phyloP scores from a whole-genome alignment of 2,113 vertebrate species.

The Tricholaema leucomelas region DNA sequence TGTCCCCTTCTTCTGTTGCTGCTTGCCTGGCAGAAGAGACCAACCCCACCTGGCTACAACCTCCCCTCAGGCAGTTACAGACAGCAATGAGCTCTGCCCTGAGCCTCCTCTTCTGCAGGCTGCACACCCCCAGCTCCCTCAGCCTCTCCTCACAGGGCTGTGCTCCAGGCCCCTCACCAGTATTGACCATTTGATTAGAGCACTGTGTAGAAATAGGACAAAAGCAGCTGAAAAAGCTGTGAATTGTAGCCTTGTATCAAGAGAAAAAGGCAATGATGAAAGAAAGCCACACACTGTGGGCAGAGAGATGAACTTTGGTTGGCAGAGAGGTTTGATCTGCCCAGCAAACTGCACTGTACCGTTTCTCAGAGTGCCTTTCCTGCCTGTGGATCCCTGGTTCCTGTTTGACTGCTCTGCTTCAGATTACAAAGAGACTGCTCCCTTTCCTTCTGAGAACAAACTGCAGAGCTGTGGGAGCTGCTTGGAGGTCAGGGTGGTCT shows the following conservation, averaged over 20 bases:
- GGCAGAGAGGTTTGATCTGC: not conserved
- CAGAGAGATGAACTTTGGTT: not conserved
- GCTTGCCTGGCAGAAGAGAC: too few relatives aligned
- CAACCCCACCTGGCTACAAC: too few relatives aligned
- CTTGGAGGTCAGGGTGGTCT: conserved; percentile 32
- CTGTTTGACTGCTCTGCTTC: not conserved
- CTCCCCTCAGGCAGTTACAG: too few relatives aligned
- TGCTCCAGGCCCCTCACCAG: too few relatives aligned
- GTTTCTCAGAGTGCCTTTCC: not conserved
- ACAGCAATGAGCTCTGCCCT: too few relatives aligned
- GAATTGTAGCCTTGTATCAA: not conserved
- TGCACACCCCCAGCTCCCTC: too few relatives aligned
- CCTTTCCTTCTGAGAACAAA: not conserved
- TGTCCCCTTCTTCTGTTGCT: too few relatives aligned
- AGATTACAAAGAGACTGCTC: not conserved
- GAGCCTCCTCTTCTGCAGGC: too few relatives aligned
- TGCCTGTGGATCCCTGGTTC: not conserved
- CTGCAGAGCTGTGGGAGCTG: not conserved
- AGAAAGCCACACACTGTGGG: too few relatives aligned
- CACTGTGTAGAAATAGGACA: not conserved
- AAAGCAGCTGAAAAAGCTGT: not conserved
- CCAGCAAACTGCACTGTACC: fast-evolving
- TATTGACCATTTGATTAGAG: not conserved
- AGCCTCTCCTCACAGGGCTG: too few relatives aligned
- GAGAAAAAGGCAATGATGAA: not conserved